Conservation (phyloP, 2,113 vertebrate species). For the Carettochelys insculpta region DNA sequence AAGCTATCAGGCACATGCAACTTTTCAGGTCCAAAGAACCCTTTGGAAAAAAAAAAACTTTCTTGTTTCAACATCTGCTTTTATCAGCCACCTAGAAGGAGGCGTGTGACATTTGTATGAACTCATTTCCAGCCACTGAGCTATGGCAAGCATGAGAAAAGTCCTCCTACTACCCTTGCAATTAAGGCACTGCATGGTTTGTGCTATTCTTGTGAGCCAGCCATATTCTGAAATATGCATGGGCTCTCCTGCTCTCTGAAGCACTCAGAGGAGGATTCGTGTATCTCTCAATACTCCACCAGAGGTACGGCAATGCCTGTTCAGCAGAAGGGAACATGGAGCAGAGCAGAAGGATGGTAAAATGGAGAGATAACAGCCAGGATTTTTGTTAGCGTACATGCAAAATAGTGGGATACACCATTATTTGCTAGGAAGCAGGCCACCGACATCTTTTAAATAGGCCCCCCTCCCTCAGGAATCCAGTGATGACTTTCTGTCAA, state of each 20-base stretch:
- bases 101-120: not conserved
- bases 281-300: fast-evolving
- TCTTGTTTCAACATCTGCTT: not conserved
- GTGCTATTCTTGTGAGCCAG: fast-evolving
- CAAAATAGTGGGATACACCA: not conserved
- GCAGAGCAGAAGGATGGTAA: fast-evolving
- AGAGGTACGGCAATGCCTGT: not conserved
- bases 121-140: not conserved
- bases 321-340: not conserved
- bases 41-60: not conserved
- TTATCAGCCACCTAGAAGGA: not conserved
- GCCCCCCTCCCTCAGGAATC: not conserved
- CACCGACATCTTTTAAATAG: not conserved
- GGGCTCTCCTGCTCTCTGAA: not conserved
- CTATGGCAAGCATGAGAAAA: not conserved
- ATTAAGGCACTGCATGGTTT: fast-evolving
- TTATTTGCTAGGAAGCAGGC: not conserved
- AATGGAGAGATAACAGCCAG: not conserved
- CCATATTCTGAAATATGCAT: fast-evolving
- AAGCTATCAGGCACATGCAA: not conserved
- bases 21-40: not conserved
- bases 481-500: not conserved
- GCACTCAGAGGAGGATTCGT: fast-evolving
- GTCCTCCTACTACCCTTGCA: not conserved
- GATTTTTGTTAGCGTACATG: not conserved